Base-by-base conservation (phyloP, 2,113 vertebrate genomes). In the Syngnathus scovelli region DNA sequence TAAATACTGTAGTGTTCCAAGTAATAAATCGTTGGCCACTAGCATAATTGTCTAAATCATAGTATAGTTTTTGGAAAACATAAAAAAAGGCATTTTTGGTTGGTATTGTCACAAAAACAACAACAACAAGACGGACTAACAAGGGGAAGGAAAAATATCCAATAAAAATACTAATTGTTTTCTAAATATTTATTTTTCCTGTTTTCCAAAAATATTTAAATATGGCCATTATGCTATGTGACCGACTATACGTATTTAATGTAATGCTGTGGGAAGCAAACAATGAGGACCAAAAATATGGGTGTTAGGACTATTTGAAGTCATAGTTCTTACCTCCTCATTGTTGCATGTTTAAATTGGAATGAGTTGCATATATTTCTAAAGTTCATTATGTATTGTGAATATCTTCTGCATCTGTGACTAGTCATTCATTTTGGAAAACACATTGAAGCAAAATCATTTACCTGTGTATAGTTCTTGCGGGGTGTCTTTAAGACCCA, bases 381-480 rank as follows among this genome's bases (percentile, higher is more conserved):
- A 12, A 43, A 46, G 15, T 46, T 46, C 44, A 46, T 46, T 46
- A 46, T 46, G 11, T 13, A 46, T 16, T 46, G 44, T 46, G 13
- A 46, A 46, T 46, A 46, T 12, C 10, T 16, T 46, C 15, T 58
- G 5, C 27, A 15, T 33, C 6, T 13, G 1, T 58, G 27, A 36
- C 27, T 15, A 36, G 15, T 33, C 7, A 33, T 56, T 15, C 12
- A 56, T 33, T 36, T 7, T 18, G 55, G 27, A 33, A 36, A 58
- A 58, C 16, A 36, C 5, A 49, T 36, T 4, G 37, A 23, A 33
- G 10, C 8, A n/a, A 37, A 27, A 37, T n/a, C 15, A 21, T 37
- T 10, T 88, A 98, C 96, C 96, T 93, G 97, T 98, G 79, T 99
- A 99, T 61, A 99, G 92, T 79, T 96, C 91, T 77, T 98, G 95